Conservation (phyloP, 2,113 vertebrate genomes). For the Archocentrus centrarchus region DNA sequence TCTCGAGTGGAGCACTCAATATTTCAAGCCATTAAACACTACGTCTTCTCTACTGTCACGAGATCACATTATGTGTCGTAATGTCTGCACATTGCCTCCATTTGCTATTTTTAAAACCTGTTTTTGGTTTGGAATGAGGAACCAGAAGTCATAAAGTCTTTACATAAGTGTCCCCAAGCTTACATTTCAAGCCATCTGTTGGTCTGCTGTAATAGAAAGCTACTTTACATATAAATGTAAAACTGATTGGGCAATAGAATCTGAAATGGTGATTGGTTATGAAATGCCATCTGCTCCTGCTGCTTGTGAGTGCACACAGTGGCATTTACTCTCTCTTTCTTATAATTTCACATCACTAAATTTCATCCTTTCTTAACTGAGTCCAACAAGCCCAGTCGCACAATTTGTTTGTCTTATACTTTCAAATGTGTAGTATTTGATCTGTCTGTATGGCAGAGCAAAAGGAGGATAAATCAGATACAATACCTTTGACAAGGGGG, state of each 20-base stretch:
- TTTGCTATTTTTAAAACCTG: constrained; percentile 31
- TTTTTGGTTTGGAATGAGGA: constrained; percentile 30
- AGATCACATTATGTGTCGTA: constrained; percentile 6
- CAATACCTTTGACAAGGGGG: constrained; percentile 50
- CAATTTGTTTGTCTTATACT: not conserved
- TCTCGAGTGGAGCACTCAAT: not conserved
- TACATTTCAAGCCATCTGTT: constrained; percentile 67
- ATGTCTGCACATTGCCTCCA: constrained; percentile 6
- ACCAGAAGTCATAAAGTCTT: constrained; percentile 38
- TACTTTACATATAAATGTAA: constrained; percentile 69
- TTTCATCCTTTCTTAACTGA: not conserved
- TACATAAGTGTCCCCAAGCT: constrained; percentile 51
- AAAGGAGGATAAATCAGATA: not conserved
- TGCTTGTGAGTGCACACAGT: not conserved
- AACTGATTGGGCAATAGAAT: constrained; percentile 66
- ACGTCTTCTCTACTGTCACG: not conserved
- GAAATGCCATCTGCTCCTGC: constrained; percentile 66
- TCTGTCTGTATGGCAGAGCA: not conserved
- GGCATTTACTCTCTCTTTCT: constrained; percentile 13
- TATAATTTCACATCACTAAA: constrained; percentile 33
- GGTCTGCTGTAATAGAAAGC: constrained; percentile 48
- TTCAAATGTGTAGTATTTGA: not conserved
- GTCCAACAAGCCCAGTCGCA: constrained; percentile 12
- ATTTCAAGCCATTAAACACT: constrained; percentile 26
- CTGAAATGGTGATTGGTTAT: constrained; percentile 62